Conservation (phyloP, 2,797 vertebrate species). For the Tiaroga cobitis region DNA sequence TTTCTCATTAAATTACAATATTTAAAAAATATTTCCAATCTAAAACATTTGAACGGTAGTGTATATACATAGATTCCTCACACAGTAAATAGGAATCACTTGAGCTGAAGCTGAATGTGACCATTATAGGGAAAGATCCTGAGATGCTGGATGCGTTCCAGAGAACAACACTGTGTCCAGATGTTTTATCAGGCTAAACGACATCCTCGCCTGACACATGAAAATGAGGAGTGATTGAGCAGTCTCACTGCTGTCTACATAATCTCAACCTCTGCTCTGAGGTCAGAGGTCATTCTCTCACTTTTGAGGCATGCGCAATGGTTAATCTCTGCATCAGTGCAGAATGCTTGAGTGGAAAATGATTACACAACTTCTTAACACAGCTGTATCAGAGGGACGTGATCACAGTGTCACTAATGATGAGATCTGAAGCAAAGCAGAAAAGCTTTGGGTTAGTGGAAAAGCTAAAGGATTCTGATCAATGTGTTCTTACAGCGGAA, state of each 20-base stretch:
- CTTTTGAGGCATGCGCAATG: neutral
- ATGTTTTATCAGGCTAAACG: conserved; percentile 34
- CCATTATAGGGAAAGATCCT: neutral
- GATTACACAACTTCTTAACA: conserved; percentile 39
- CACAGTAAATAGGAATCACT: neutral
- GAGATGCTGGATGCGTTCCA: neutral
- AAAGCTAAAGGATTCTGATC: conserved; percentile 14
- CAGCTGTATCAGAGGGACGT: conserved; percentile 7
- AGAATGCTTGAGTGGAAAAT: neutral
- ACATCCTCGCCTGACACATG: neutral
- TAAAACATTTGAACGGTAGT: neutral
- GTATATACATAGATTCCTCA: neutral
- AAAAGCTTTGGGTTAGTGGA: conserved; percentile 5
- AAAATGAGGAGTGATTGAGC: conserved; percentile 17
- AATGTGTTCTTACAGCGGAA: neutral
- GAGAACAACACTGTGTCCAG: conserved; percentile 12
- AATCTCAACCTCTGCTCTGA: conserved; percentile 23
- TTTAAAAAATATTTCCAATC: neutral
- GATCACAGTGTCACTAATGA: conserved; percentile 4
- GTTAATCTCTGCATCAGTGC: conserved; percentile 14
- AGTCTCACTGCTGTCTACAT: conserved; percentile 24
- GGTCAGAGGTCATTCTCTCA: conserved; percentile 20
- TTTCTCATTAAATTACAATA: too few species aligned
- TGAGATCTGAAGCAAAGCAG: conserved; percentile 9
- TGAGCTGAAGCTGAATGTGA: neutral